Evolutionary conservation across 92 coral and sea anemone species (phyloP).

Genomic region (Hydrozoanthus gracilis): DNA sequence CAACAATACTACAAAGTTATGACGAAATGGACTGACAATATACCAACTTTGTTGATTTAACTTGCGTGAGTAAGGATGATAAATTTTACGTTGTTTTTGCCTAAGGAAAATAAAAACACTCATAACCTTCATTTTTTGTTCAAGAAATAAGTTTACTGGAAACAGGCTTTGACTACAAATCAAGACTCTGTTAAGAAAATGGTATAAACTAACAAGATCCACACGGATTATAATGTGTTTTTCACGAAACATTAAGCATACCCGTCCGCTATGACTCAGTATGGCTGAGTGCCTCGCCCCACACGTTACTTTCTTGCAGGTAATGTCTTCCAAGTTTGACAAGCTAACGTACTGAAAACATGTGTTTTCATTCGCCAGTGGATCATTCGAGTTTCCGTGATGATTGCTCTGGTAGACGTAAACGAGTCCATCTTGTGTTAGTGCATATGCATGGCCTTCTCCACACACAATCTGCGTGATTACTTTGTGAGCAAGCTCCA

Average conservation of each 20-base stretch:
- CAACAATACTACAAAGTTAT: too few species aligned
- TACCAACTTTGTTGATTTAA: neutral
- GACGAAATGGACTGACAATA: too few species aligned
- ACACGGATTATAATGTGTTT: neutral
- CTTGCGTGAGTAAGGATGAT: too few species aligned
- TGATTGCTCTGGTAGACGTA: neutral
- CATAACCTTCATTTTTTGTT: too few species aligned
- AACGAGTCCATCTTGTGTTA: constrained; percentile 31
- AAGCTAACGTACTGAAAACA: neutral
- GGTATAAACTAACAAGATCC: too few species aligned
- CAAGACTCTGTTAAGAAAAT: neutral
- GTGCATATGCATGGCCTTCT: neutral
- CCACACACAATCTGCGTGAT: constrained; percentile 37
- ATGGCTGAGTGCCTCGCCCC: constrained; percentile 23
- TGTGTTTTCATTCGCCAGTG: neutral
- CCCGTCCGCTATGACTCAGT: constrained; percentile 15
- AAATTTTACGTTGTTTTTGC: too few species aligned
- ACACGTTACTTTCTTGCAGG: neutral
- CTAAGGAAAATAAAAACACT: too few species aligned
- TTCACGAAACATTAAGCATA: neutral
- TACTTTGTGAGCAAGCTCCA: constrained; percentile 22
- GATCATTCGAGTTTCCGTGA: neutral
- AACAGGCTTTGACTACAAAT: too few species aligned
- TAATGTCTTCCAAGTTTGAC: neutral
- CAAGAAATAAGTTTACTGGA: too few species aligned